A percentile compares a stretch with the other conserved stretches of the same genome.
phyloP scores from a whole-genome alignment of 2,113 vertebrate genomes.

The Ranitomeya variabilis region DNA sequence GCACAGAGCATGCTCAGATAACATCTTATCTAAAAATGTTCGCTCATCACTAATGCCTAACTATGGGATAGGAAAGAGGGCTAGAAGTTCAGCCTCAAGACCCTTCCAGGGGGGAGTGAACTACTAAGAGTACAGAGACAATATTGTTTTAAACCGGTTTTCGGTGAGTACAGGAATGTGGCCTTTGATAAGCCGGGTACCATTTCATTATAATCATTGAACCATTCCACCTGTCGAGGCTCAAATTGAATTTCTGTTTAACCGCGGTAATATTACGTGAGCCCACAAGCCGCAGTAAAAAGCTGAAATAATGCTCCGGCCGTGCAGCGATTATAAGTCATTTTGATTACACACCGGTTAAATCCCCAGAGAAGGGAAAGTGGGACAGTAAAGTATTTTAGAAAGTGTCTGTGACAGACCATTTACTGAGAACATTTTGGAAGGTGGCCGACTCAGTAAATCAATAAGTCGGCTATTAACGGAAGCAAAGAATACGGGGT shows the following conservation, averaged over 20 bases:
- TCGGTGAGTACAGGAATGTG: conserved; percentile 3
- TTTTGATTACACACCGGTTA: background rate
- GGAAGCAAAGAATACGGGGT: background rate
- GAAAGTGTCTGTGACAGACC: conserved; percentile 27
- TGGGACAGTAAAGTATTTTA: conserved; percentile 25
- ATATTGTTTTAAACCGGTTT: conserved; percentile 12
- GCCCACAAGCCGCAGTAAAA: background rate
- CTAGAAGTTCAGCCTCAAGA: too few relatives aligned
- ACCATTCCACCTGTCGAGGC: background rate
- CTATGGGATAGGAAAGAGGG: too few relatives aligned
- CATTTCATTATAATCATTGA: background rate
- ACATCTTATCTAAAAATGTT: too few relatives aligned
- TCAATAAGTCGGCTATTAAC: conserved; percentile 34
- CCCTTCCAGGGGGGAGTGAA: too few relatives aligned
- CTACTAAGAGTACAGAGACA: too few relatives aligned
- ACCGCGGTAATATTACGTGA: background rate
- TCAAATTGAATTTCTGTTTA: background rate
- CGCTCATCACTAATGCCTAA: too few relatives aligned
- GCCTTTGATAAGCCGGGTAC: background rate
- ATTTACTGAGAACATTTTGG: conserved; percentile 39
- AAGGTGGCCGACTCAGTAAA: conserved; percentile 38
- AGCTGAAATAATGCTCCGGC: background rate
- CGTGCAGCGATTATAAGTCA: conserved; percentile 7
- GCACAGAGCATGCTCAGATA: too few relatives aligned
- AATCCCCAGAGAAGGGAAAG: conserved; percentile 17